Evolutionary conservation across 2,888 invertebrate species (phyloP).

Genomic region (Pyrgus malvae): DNA sequence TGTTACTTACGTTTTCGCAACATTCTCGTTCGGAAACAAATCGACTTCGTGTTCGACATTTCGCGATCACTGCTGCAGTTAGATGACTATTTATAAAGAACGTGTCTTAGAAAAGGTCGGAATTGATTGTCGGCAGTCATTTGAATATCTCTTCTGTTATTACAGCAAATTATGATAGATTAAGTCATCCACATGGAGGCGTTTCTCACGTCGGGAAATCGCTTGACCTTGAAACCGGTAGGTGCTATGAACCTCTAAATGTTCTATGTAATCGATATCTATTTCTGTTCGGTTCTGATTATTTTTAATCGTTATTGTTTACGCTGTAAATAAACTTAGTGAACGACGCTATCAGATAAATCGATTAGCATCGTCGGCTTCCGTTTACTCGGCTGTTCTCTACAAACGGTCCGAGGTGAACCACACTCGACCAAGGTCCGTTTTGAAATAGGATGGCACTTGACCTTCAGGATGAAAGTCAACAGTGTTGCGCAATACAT

Average conservation of each 20-base stretch:
- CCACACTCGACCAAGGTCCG: conserved; percentile 75
- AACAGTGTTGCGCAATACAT: conserved; percentile 76
- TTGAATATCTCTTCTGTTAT: conserved; percentile 78
- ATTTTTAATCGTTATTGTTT: conserved; percentile 26
- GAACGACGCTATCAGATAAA: conserved; percentile 53
- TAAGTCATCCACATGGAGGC: conserved; percentile 70
- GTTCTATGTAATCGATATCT: conserved; percentile 9
- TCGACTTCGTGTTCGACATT: conserved; percentile 79
- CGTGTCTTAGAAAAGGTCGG: conserved; percentile 79
- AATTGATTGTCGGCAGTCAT: conserved; percentile 79
- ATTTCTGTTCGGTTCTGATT: conserved; percentile 2
- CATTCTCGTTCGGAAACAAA: conserved; percentile 64
- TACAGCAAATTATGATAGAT: conserved; percentile 78
- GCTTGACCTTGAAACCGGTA: conserved; percentile 67
- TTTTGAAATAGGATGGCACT: conserved; percentile 81
- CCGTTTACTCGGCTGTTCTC: conserved; percentile 66
- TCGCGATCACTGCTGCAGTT: conserved; percentile 73
- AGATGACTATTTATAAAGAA: conserved; percentile 80
- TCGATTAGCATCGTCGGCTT: conserved; percentile 69
- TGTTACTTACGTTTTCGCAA: conserved; percentile 73
- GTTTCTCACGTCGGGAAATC: conserved; percentile 75
- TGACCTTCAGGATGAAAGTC: conserved; percentile 82
- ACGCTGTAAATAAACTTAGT: conserved; percentile 4
- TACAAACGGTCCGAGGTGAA: conserved; percentile 68
- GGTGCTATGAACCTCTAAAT: conserved; percentile 47